phyloP scores from a whole-genome alignment of 2,113 vertebrate genomes.

The Neodon shergylaensis region DNA sequence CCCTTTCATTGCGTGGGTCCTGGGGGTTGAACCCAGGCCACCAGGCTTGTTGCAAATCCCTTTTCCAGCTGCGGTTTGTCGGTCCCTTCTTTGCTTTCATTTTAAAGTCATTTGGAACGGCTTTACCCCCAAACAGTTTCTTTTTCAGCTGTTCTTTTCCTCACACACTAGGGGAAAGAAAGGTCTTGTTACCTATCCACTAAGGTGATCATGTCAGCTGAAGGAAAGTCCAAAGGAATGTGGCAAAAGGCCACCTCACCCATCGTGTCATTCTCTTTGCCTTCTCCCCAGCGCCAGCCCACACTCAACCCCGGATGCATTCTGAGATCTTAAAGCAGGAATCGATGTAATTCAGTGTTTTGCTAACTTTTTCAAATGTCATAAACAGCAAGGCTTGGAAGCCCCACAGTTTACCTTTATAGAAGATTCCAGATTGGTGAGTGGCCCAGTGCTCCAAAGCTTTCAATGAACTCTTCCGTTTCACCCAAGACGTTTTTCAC shows the following conservation, averaged over 20 bases:
- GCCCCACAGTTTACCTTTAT: not conserved
- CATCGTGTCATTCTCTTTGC: rapidly evolving
- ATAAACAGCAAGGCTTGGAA: not conserved
- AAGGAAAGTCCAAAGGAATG: not conserved
- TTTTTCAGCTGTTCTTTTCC: not conserved
- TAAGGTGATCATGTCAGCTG: not conserved
- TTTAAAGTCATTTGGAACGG: not conserved
- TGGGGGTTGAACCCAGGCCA: not conserved
- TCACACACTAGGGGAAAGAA: not conserved
- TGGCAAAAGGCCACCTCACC: not conserved
- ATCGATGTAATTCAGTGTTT: not conserved
- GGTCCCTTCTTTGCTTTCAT: not conserved
- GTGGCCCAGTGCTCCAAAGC: not conserved
- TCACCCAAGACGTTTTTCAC: not conserved
- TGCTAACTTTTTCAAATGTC: not conserved
- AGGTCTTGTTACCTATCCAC: not conserved
- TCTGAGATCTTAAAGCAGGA: not conserved
- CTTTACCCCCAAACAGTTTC: not conserved
- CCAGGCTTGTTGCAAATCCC: not conserved
- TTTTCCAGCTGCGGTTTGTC: not conserved
- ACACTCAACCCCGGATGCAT: not conserved
- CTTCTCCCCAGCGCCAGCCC: not conserved
- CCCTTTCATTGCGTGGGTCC: too few species aligned
- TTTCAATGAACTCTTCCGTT: not conserved
- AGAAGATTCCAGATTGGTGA: slow-evolving; percentile 31